Conservation (phyloP, 2,888 invertebrate species). For the Tenthredo scrophulariae region DNA sequence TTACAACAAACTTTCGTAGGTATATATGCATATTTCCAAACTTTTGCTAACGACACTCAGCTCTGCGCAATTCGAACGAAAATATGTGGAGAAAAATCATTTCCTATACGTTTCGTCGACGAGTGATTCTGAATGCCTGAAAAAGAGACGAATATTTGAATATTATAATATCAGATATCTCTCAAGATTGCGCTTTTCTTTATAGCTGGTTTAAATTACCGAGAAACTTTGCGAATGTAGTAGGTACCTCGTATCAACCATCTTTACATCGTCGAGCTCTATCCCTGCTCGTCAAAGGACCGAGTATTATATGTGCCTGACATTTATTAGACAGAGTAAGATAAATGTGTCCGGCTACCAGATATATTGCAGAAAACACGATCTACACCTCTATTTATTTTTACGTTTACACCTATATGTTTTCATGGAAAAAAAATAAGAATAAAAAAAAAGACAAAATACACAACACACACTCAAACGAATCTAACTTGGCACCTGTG, state of each 20-base stretch:
- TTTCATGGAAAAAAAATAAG: neutral
- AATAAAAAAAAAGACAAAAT: neutral
- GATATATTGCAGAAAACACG: conserved; percentile 11
- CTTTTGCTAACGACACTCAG: neutral
- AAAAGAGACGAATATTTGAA: neutral
- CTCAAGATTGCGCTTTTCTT: neutral
- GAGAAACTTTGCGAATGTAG: neutral
- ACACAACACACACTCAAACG: neutral
- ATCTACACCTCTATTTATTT: conserved; percentile 8
- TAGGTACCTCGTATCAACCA: conserved; percentile 16
- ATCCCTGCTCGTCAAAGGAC: conserved; percentile 36
- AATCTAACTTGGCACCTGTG: neutral
- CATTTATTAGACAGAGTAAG: conserved; percentile 52
- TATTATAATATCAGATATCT: conserved; percentile 16
- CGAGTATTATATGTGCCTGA: conserved; percentile 8
- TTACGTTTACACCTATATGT: neutral
- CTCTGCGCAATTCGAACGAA: neutral
- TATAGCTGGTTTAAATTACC: neutral
- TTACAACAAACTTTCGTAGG: neutral
- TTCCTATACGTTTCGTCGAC: neutral
- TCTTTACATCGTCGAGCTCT: conserved; percentile 13
- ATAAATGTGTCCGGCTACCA: conserved; percentile 34
- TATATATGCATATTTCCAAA: neutral
- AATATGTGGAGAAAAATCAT: neutral
- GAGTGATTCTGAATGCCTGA: neutral